phyloP scores from a whole-genome alignment of 2,888 invertebrate species.

The Apamea epomidion region DNA sequence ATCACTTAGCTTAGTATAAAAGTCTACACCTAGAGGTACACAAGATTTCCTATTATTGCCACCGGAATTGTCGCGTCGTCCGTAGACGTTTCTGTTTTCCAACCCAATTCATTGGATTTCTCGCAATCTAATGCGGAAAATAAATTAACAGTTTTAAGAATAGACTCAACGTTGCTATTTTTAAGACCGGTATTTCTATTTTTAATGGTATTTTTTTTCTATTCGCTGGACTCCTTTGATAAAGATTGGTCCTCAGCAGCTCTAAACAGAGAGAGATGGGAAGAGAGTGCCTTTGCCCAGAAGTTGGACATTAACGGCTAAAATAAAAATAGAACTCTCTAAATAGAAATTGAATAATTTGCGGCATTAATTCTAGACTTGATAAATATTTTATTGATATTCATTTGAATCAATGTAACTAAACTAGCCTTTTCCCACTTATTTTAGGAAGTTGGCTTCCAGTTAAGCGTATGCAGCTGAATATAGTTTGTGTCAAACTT shows the following conservation, averaged over 20 bases:
- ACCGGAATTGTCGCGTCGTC: background rate
- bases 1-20: background rate
- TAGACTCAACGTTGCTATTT: background rate
- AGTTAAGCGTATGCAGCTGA: too few species aligned
- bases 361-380: background rate
- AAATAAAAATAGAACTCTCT: background rate
- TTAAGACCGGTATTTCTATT: background rate
- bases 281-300: too few species aligned
- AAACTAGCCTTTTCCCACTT: too few species aligned
- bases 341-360: background rate
- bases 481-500: too few species aligned
- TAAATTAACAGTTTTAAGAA: conserved; percentile 17
- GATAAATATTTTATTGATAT: too few species aligned
- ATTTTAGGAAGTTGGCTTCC: too few species aligned
- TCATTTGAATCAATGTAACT: background rate
- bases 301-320: too few species aligned
- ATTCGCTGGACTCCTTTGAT: too few species aligned
- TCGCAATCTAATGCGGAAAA: background rate
- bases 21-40: background rate
- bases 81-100: conserved; percentile 1
- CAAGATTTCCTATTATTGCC: background rate
- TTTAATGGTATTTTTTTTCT: too few species aligned
- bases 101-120: conserved; percentile 11
- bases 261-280: too few species aligned
- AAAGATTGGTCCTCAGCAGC: too few species aligned